Conservation (phyloP, 1,140 invertebrate species). For the Harlomillsia oculata region DNA sequence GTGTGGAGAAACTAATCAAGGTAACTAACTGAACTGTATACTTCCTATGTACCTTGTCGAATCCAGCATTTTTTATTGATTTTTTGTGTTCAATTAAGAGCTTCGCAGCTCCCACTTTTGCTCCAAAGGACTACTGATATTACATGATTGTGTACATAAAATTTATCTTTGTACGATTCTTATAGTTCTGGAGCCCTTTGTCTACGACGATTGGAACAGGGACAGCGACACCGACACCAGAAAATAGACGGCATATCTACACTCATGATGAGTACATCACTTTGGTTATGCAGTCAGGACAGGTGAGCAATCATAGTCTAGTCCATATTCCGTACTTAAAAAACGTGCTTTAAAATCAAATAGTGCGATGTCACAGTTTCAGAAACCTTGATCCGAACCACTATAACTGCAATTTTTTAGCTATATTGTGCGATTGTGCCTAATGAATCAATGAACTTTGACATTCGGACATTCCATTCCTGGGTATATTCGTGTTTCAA, state of each 20-base stretch:
- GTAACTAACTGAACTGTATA: too few species aligned
- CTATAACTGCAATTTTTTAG: slow-evolving; percentile 4
- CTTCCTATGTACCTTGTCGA: too few species aligned
- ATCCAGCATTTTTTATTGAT: slow-evolving; percentile 43
- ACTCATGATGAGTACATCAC: slow-evolving; percentile 77
- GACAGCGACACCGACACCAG: slow-evolving; percentile 36
- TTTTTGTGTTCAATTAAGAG: background rate
- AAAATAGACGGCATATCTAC: slow-evolving; percentile 65
- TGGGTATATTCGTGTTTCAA: too few species aligned
- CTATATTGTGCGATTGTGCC: background rate
- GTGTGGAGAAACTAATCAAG: slow-evolving; percentile 95
- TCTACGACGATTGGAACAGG: slow-evolving; percentile 52
- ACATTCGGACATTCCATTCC: too few species aligned
- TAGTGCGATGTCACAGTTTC: too few species aligned
- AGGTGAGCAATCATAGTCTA: slow-evolving; percentile 43
- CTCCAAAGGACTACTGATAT: too few species aligned
- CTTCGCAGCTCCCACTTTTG: background rate
- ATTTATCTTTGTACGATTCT: too few species aligned
- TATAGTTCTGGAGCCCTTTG: slow-evolving; percentile 67
- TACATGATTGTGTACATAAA: too few species aligned
- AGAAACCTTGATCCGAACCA: too few species aligned
- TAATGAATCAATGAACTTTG: background rate
- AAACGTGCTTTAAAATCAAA: too few species aligned
- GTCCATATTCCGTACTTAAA: too few species aligned
- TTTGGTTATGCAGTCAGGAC: slow-evolving; percentile 64